Base-by-base conservation (phyloP, 2,797 vertebrate species). In the Eulemur mongoz region DNA sequence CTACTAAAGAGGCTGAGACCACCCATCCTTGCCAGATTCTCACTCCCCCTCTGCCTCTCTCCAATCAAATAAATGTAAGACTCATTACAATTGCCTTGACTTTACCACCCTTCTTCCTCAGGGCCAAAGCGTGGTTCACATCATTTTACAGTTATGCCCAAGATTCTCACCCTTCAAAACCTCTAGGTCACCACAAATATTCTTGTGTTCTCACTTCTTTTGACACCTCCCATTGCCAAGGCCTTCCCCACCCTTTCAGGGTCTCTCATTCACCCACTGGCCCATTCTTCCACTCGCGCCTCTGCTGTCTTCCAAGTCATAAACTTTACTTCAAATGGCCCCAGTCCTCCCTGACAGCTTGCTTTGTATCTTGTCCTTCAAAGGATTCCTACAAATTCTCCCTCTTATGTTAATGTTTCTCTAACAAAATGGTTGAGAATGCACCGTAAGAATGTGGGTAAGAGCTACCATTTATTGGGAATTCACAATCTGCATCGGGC, bases 101-200 rank as follows among this genome's bases (percentile, higher is more conserved):
- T 84, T 93, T 81, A 79, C 52, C 72, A 76, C 59, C 20, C 23
- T 1, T 7, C 23, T 70, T 88, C 27, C 45, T 88, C 52, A 75
- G 38, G 38, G n/a, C 4, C 30, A 45, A 38, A 83, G 70, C 17
- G 30, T 1, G 23, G 40, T 50, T 89, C 54, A 73, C 4, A 22
- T 0, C 30, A 43, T 48, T 78, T 89, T 78, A 92, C 13, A 87
- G 59, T 75, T 94, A 45, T 23, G 20, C 43, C 22, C 72, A 67
- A 81, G 35, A 81, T 86, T 84, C 65, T 91, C 81, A 90, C 48
- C 72, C 75, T 93, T 86, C 22, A 76, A 83, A 84, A 95, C 32
- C 76, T 93, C 59, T 84, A 69, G 76, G 76, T 80, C 45, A 75
- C 54, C 54, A 86, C 38, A 81, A 65, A 96, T 43, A 79, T 32